Conservation (phyloP, 2,888 invertebrate species). For the Agrotis ipsilon region DNA sequence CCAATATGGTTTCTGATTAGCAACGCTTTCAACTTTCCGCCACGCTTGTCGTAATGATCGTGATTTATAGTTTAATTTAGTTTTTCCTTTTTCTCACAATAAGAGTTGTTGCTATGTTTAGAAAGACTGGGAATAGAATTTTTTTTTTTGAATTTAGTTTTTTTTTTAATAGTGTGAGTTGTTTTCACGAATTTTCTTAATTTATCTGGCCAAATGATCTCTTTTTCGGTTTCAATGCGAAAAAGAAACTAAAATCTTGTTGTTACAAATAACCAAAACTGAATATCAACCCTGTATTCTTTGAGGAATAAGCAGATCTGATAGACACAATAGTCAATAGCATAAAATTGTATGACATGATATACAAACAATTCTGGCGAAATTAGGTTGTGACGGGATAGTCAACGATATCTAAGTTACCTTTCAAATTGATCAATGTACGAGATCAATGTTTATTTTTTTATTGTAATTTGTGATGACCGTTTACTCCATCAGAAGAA, state of each 20-base stretch:
- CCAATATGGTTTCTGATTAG: conserved; percentile 59
- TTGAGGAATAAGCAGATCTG: too few species aligned
- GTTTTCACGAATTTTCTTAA: neutral
- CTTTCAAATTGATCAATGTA: too few species aligned
- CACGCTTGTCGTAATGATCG: conserved; percentile 54
- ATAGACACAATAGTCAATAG: too few species aligned
- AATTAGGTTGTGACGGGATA: too few species aligned
- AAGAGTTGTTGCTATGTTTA: conserved; percentile 24
- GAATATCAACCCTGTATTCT: too few species aligned
- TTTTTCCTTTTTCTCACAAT: conserved; percentile 51
- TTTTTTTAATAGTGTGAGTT: neutral
- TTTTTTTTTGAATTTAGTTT: conserved; percentile 12
- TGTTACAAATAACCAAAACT: too few species aligned
- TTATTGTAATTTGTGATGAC: too few species aligned
- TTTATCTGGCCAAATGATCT: neutral
- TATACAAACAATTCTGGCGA: too few species aligned
- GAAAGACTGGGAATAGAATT: conserved; percentile 16
- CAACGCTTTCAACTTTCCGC: conserved; percentile 64
- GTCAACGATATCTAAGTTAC: too few species aligned
- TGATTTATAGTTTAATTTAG: conserved; percentile 65
- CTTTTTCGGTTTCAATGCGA: neutral
- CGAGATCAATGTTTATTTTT: too few species aligned
- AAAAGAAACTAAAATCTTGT: neutral
- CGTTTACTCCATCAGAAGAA: neutral
- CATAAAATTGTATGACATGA: too few species aligned